These are phyloP conservation scores for Dexiosoma caninum DNA, from an alignment of 2,888 invertebrate species.

Conservation along the genomic window DNA sequence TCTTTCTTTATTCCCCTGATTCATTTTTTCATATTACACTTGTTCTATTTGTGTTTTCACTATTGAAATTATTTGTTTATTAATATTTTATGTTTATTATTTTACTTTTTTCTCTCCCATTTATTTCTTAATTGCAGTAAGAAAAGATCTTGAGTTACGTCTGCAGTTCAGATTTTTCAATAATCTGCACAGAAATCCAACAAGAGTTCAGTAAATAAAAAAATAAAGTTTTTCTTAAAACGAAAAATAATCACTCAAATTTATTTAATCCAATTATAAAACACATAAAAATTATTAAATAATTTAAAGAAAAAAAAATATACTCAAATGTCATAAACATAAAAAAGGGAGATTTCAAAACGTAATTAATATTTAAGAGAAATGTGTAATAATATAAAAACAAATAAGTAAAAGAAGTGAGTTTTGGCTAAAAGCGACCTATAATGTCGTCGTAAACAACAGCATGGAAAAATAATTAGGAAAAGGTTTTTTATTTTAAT, in stretches of 20 bases:
- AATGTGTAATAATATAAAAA: slow-evolving; percentile 50
- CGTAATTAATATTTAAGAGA: slow-evolving; percentile 27
- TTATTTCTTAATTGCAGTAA: slow-evolving; percentile 82
- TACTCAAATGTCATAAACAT: slow-evolving; percentile 56
- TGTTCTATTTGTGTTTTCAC: slow-evolving; percentile 18
- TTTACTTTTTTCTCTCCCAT: slow-evolving; percentile 66
- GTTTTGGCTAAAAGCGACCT: slow-evolving; percentile 11
- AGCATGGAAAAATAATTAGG: neutral
- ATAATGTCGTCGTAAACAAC: neutral
- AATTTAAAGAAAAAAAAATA: slow-evolving; percentile 61
- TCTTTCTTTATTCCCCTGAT: slow-evolving; percentile 35
- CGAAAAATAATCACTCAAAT: slow-evolving; percentile 65
- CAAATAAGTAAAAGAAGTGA: slow-evolving; percentile 37
- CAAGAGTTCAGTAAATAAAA: slow-evolving; percentile 86
- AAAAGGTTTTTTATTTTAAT: slow-evolving; percentile 35
- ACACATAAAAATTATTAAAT: slow-evolving; percentile 64
- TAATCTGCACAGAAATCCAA: slow-evolving; percentile 92
- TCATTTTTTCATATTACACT: slow-evolving; percentile 41
- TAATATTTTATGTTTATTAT: slow-evolving; percentile 62
- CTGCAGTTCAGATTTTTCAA: slow-evolving; percentile 97
- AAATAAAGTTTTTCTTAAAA: slow-evolving; percentile 47
- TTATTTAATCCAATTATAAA: slow-evolving; percentile 61
- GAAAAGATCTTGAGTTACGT: slow-evolving; percentile 97
- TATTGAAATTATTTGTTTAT: slow-evolving; percentile 40
- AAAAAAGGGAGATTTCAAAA: slow-evolving; percentile 25